Evolutionary conservation across 64 coral and sea anemone genomes (phyloP).

Genomic region (Catalaphyllia jardinei): DNA sequence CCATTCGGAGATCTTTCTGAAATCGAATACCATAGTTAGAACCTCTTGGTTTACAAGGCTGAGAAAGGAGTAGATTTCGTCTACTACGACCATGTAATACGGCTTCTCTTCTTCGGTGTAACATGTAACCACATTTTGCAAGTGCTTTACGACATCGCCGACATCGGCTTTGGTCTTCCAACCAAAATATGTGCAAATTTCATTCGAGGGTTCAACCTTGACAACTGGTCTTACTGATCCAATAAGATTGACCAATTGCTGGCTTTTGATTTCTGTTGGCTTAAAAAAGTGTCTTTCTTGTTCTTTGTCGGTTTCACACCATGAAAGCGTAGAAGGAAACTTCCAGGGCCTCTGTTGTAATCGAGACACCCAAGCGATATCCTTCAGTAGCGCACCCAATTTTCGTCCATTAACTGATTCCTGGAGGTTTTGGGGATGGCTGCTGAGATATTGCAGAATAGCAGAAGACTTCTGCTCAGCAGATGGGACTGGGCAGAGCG

Average conservation of each 20-base stretch:
- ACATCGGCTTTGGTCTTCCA: constrained; percentile 39
- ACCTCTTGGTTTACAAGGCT: neutral
- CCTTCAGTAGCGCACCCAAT: neutral
- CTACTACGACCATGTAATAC: constrained; percentile 33
- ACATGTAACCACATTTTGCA: constrained; percentile 39
- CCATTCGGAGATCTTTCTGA: constrained; percentile 22
- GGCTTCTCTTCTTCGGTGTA: constrained; percentile 44
- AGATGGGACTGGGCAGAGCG: neutral
- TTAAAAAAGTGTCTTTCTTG: neutral
- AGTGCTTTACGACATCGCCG: constrained; percentile 39
- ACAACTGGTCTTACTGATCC: constrained; percentile 54
- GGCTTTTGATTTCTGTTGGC: constrained; percentile 33
- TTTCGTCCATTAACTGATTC: neutral
- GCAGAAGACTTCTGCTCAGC: constrained; percentile 44
- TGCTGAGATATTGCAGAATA: constrained; percentile 34
- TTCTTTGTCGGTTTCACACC: neutral
- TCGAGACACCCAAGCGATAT: constrained; percentile 45
- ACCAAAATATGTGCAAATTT: constrained; percentile 36
- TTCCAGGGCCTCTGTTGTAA: constrained; percentile 14
- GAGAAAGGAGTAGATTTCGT: constrained; percentile 48
- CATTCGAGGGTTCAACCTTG: neutral
- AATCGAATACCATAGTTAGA: neutral
- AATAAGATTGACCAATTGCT: constrained; percentile 45
- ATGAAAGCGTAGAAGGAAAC: constrained; percentile 50
- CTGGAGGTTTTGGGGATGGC: constrained; percentile 14